Percentiles rank a stretch among this genome's conserved stretches.
Evolutionary conservation across 2,888 invertebrate species (phyloP).

Genomic region (Synanthedon tipuliformis): DNA sequence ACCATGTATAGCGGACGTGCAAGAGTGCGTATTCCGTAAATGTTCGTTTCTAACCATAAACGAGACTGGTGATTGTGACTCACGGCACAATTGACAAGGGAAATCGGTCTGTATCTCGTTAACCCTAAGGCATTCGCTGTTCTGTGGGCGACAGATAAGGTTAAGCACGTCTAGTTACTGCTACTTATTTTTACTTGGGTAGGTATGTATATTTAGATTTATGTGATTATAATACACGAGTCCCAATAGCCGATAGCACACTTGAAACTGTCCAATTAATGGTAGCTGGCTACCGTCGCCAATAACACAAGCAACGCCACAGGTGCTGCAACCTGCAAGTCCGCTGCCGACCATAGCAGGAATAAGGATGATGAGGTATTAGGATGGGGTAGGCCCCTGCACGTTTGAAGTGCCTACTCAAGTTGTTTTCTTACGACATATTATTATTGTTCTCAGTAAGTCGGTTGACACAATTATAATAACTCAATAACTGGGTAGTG

Average conservation of each 20-base stretch:
- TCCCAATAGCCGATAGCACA: no score
- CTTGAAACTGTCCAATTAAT: no score
- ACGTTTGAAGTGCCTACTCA: no score
- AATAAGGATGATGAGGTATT: no score
- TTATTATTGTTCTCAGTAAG: background rate
- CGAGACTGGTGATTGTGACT: slow-evolving; percentile 29
- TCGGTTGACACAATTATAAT: slow-evolving; percentile 13
- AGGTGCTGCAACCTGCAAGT: no score
- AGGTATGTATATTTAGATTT: no score
- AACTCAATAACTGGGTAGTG: slow-evolving; percentile 15
- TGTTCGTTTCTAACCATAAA: slow-evolving; percentile 30
- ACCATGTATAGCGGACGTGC: background rate
- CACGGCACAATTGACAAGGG: slow-evolving; percentile 13
- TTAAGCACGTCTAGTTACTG: background rate
- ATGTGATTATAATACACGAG: no score
- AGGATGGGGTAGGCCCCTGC: no score
- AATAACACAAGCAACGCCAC: no score
- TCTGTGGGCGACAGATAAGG: slow-evolving; percentile 48
- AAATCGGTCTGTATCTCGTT: slow-evolving; percentile 22
- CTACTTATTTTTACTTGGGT: no score
- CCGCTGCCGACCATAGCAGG: no score
- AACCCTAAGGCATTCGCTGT: slow-evolving; percentile 10
- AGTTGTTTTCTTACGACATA: background rate
- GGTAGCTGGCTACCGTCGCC: no score
- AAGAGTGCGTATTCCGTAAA: slow-evolving; percentile 15